Conservation (phyloP, 1,140 invertebrate genomes). For the Sycobia sp. region DNA sequence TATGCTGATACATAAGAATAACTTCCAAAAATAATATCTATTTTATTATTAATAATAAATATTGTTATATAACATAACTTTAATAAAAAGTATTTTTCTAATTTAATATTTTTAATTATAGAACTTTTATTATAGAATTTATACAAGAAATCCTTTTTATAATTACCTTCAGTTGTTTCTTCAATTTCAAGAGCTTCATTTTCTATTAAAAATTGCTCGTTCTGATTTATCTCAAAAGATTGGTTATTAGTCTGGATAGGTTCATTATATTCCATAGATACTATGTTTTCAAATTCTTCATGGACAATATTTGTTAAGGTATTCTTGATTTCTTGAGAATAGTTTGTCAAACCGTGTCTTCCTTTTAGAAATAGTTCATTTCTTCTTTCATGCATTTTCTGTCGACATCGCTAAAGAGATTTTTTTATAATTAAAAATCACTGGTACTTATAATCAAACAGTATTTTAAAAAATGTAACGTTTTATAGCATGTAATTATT, state of each 20-base stretch:
- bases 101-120: no score
- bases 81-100: no score
- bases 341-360: constrained; percentile 37
- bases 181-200: constrained; percentile 27
- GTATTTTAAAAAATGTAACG: background rate
- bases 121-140: no score
- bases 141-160: constrained; percentile 4
- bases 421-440: no score
- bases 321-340: constrained; percentile 35
- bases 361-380: constrained; percentile 47
- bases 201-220: constrained; percentile 38
- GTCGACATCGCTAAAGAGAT: constrained; percentile 47
- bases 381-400: constrained; percentile 52
- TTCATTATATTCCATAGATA: constrained; percentile 32
- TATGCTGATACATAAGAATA: no score
- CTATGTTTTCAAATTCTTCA: constrained; percentile 42
- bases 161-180: constrained; percentile 23
- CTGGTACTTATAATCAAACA: no score
- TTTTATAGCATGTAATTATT: constrained; percentile 7
- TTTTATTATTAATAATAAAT: no score
- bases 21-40: no score
- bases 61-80: no score
- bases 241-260: background rate
- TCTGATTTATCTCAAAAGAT: constrained; percentile 33
- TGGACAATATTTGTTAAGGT: constrained; percentile 45